Percentiles rank a stretch among this genome's conserved stretches.
phyloP scores from a whole-genome alignment of 2,888 invertebrate species.

The Aphrophora alni region DNA sequence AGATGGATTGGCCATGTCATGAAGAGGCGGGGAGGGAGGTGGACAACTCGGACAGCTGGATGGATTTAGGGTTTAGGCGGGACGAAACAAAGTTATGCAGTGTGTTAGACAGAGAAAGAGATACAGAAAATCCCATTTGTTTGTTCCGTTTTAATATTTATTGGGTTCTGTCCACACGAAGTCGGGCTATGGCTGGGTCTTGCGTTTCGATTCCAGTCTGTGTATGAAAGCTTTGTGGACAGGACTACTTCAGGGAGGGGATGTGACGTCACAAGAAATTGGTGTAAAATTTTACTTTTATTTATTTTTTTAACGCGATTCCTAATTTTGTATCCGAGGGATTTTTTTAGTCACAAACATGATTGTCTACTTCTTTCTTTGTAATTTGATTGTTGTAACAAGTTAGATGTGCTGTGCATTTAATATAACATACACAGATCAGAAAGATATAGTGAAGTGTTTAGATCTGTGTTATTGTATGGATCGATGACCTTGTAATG shows the following conservation, averaged over 20 bases:
- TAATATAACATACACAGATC: background rate
- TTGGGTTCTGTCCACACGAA: conserved; percentile 34
- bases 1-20: conserved; percentile 24
- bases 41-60: conserved; percentile 39
- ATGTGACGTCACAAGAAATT: background rate
- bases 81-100: conserved; percentile 26
- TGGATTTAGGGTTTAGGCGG: conserved; percentile 35
- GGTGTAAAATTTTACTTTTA: background rate
- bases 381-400: too few species aligned
- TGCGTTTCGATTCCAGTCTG: conserved; percentile 24
- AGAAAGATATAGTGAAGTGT: background rate
- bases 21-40: conserved; percentile 26
- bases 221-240: conserved; percentile 2
- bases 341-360: too few species aligned
- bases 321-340: background rate
- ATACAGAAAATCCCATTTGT: conserved; percentile 41
- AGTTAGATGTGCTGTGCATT: too few species aligned
- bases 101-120: conserved; percentile 36
- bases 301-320: background rate
- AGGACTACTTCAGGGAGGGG: background rate
- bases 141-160: conserved; percentile 43
- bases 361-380: too few species aligned
- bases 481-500: background rate
- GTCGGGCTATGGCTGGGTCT: conserved; percentile 3
- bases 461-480: background rate